These are phyloP conservation scores for Apis mellifera DNA, from an alignment of 1,140 invertebrate genomes.

Conservation along the genomic window DNA sequence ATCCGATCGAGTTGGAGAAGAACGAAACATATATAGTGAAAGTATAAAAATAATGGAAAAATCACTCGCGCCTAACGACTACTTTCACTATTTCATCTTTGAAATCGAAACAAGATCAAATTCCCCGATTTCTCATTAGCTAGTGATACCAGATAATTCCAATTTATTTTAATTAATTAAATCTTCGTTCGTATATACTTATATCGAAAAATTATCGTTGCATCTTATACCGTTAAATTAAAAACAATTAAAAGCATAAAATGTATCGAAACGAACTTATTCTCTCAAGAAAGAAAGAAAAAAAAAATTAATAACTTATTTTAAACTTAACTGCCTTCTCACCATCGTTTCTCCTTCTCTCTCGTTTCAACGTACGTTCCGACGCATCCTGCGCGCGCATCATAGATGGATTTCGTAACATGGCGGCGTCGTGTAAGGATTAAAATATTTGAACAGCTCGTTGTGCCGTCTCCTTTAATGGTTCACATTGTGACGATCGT, in stretches of 20 bases:
- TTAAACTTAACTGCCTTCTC: no score
- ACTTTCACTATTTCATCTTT: constrained; percentile 48
- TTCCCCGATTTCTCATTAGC: neutral
- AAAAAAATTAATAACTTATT: no score
- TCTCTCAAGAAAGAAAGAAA: no score
- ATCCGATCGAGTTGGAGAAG: constrained; percentile 11
- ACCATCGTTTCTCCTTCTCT: no score
- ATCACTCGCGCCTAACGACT: constrained; percentile 23
- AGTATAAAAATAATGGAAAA: constrained; percentile 37
- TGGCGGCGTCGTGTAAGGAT: constrained; percentile 6
- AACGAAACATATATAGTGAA: constrained; percentile 21
- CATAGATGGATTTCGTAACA: constrained; percentile 4
- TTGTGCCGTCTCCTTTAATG: constrained; percentile 27
- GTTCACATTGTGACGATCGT: neutral
- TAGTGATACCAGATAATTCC: neutral
- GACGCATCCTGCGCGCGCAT: no score
- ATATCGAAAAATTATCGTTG: no score
- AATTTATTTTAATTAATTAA: neutral
- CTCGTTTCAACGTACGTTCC: neutral
- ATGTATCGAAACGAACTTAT: no score
- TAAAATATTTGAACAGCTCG: constrained; percentile 20
- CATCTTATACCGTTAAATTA: no score
- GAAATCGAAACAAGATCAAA: constrained; percentile 9
- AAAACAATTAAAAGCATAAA: no score
- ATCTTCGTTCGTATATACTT: no score